Base-by-base conservation (phyloP, 2,888 invertebrate species). In the Cephus spinipes region DNA sequence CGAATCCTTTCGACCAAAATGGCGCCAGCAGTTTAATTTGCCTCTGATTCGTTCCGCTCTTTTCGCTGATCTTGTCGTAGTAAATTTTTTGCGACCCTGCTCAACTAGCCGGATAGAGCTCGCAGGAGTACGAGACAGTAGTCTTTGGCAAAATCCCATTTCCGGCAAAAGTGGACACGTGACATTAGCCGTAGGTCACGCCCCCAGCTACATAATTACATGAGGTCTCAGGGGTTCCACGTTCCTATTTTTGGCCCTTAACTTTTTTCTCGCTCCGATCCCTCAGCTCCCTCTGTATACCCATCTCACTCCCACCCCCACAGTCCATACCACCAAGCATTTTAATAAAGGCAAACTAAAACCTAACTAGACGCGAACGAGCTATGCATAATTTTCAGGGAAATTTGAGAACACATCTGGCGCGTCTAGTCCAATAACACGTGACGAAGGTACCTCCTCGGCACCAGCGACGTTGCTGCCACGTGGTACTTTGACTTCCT, bases 371-470 rank as follows among this genome's bases (percentile, higher is more conserved):
- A 68, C 79, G 76, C 77, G 78, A 80, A 80, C 81, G 83, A 83
- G 83, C 83, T 82, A 83, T 81, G 84, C 84, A 84, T 84, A 84
- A 84, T 84, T 84, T 81, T 82, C 77, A 77, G 78, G 76, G 84
- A 84, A 84, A 84, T 83, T 83, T 79, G 84, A 84, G 84, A 83
- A 81, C 81, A 77, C 81, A 78, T 77, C 78, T 80, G 76, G 81
- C 73, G 73, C 40, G 40, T 75, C 36, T 35, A 32, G 55, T 55
- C 55, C 55, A 55, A 55, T 55, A 55, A 55, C 55, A 55, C 55
- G 55, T 55, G 55, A 55, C 55, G 55, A 55, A 55, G 55, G 55
- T 55, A 23, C 23, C 55, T 55, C 23, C 55, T 55, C 55, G 9
- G 23, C 55, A 23, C 77, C 34, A 74, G 35, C 55, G 30, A 12